Evolutionary conservation across 2,113 vertebrate species (phyloP), one percentile per base, ranked within the genome.

Genomic region (Riparia riparia): DNA sequence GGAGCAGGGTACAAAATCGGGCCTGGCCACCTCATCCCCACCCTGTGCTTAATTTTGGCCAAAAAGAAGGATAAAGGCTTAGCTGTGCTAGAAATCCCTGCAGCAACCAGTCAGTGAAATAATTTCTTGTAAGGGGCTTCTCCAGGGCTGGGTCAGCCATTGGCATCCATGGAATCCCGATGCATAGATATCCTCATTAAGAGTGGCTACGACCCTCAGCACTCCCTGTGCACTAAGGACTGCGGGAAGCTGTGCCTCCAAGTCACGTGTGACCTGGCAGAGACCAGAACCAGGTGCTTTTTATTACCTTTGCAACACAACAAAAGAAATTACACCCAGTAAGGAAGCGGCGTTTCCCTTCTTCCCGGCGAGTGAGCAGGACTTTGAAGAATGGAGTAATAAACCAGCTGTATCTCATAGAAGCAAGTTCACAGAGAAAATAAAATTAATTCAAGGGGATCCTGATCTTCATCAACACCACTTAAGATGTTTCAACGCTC

Each of bases 221-320:
- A 12, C 49, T 73, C 80, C 26, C 68, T 9, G 20, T 1, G 9
- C 31, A 4, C 78, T 77, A 76, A 78, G 11, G 39, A 72, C 19
- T 21, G 42, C 24, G 1, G 63, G 69, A 68, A 45, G 70, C 86
- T 50, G 39, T 0, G 1, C 56, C 76, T 69, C 26, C 20, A 20
- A 90, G 63, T 80, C 83, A 20, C 3, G 18, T 39, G 72, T 78
- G 68, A 90, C 76, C 80, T 34, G 7, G 20, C 39, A 31, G 32
- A 49, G 65, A 45, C 26, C 68, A 66, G 79, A 72, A 37, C 64
- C 53, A 57, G 80, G 68, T 74, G 90, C 69, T 74, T 78, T 92
- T 89, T 68, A 83, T 73, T 78, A 81, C 91, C 56, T 80, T 31
- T 81, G 76, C 79, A 73, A 45, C 76, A 86, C 63, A 77, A 86